Percentiles rank a stretch among this genome's conserved stretches.
Conservation (phyloP, 2,113 vertebrate genomes). For the Asarcornis scutulata region DNA sequence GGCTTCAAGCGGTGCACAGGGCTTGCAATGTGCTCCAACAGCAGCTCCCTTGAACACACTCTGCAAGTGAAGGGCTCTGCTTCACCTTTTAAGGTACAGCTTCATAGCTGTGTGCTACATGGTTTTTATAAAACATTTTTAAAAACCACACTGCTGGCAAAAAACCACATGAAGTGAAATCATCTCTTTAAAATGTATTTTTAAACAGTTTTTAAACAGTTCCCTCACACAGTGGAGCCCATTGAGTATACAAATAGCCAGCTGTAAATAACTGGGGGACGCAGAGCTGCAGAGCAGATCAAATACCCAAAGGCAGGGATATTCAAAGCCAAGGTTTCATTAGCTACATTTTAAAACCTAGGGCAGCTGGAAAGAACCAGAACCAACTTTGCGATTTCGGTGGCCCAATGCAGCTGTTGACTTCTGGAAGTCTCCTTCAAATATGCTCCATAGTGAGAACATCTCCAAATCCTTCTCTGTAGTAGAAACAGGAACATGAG, state of each 20-base stretch:
- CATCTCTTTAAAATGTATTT: slow-evolving; percentile 48
- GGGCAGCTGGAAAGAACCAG: not conserved
- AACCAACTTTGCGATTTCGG: not conserved
- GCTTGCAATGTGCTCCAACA: slow-evolving; percentile 35
- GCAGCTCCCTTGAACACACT: slow-evolving; percentile 19
- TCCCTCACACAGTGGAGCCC: slow-evolving; percentile 28
- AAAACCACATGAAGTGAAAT: slow-evolving; percentile 54
- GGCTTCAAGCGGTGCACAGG: not conserved
- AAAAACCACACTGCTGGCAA: slow-evolving; percentile 23
- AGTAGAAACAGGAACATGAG: not conserved
- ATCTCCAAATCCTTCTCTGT: not conserved
- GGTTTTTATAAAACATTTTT: slow-evolving; percentile 19
- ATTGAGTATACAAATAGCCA: slow-evolving; percentile 55
- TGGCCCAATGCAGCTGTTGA: not conserved
- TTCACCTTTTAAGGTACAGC: slow-evolving; percentile 24
- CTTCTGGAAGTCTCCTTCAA: not conserved
- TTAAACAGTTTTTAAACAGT: slow-evolving; percentile 55
- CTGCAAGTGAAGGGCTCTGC: not conserved
- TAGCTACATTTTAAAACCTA: not conserved
- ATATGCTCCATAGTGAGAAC: fast-evolving
- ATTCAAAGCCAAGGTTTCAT: not conserved
- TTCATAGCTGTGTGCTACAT: not conserved
- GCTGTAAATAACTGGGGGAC: slow-evolving; percentile 21
- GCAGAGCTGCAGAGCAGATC: not conserved
- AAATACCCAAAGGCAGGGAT: not conserved